Percentiles rank a stretch among this genome's conserved stretches.
phyloP scores from a whole-genome alignment of 2,888 invertebrate genomes.

The Tenthredo notha region DNA sequence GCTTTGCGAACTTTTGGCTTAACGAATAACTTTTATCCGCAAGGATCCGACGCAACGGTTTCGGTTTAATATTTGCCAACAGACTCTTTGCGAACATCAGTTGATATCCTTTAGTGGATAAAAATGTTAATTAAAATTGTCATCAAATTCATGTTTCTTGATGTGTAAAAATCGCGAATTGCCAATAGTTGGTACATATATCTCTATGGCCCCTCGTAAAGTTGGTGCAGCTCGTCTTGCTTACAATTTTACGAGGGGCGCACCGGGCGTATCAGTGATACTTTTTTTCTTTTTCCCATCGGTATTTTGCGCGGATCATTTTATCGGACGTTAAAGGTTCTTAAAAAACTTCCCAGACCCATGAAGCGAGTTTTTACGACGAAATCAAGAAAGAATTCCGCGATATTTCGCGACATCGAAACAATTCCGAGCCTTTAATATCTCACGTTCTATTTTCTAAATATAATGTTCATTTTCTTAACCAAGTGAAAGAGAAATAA shows the following conservation, averaged over 20 bases:
- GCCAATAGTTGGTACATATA: neutral
- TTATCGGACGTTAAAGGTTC: slow-evolving; percentile 30
- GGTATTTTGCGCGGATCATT: neutral
- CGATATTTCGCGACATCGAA: slow-evolving; percentile 1
- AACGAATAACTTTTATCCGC: neutral
- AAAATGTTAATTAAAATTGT: neutral
- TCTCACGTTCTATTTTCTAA: neutral
- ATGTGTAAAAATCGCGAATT: neutral
- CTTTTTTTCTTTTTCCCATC: neutral
- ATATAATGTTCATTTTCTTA: neutral
- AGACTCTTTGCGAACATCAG: neutral
- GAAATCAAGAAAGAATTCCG: neutral
- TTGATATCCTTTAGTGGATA: neutral
- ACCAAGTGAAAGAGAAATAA: neutral
- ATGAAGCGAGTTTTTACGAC: slow-evolving; percentile 38
- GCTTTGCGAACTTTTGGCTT: neutral
- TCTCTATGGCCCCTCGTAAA: neutral
- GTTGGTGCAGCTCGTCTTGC: neutral
- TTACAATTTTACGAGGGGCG: neutral
- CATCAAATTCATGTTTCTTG: neutral
- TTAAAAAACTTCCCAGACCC: slow-evolving; percentile 45
- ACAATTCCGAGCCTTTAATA: slow-evolving; percentile 16
- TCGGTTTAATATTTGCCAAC: neutral
- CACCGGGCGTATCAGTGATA: neutral
- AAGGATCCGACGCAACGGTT: neutral